Evolutionary conservation across 2,888 invertebrate genomes (phyloP).

Genomic region (Mellilla xanthometata): DNA sequence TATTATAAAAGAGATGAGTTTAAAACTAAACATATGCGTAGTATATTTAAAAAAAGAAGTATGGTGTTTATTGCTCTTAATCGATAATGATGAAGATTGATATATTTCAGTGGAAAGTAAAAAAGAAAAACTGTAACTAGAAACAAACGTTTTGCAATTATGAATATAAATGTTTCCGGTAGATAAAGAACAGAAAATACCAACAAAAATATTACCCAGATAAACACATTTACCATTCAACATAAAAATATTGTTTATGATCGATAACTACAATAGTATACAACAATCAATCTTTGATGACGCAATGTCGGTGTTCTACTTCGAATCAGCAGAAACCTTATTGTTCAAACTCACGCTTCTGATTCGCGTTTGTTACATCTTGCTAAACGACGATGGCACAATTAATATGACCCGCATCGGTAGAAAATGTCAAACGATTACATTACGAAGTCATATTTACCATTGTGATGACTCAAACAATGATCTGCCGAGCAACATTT

Average conservation of each 20-base stretch:
- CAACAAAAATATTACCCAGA: too few species aligned
- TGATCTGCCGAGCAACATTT: constrained; percentile 7
- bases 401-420: constrained; percentile 46
- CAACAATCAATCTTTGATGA: constrained; percentile 32
- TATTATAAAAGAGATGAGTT: background rate
- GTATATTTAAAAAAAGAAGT: too few species aligned
- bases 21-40: too few species aligned
- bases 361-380: constrained; percentile 38
- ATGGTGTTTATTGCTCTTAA: too few species aligned
- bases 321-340: constrained; percentile 37
- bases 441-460: constrained; percentile 32
- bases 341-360: constrained; percentile 39
- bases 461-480: constrained; percentile 22
- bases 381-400: constrained; percentile 41
- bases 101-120: too few species aligned
- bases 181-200: too few species aligned
- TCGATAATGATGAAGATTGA: too few species aligned
- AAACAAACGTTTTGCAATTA: too few species aligned
- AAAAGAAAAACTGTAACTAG: too few species aligned
- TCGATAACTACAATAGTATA: constrained; percentile 18
- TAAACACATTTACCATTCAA: too few species aligned
- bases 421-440: constrained; percentile 40
- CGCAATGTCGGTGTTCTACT: constrained; percentile 36
- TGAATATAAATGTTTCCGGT: too few species aligned
- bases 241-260: too few species aligned